Evolutionary conservation across 2,797 vertebrate genomes (phyloP), one percentile per base, ranked within the genome.

Genomic region (Meda fulgida): DNA sequence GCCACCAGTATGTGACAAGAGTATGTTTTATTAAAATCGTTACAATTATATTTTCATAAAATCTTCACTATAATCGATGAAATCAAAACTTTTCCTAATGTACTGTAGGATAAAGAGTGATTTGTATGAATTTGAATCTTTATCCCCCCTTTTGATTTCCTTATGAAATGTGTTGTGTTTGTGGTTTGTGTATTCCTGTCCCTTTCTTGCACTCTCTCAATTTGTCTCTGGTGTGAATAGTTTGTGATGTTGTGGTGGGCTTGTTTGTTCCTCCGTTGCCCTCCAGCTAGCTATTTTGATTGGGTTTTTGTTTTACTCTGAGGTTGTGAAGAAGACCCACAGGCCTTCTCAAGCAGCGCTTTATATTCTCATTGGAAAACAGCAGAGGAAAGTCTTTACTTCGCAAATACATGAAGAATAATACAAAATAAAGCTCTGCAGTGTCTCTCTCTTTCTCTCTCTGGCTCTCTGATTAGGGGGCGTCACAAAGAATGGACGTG

Each of bases 401-500:
- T 73, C 85, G 79, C 29, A 78, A 91, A 89, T 83, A 86, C 86
- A 83, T 80, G 73, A 78, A 82, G 87, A 79, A 86, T 84, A 87
- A 90, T 80, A 73, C 90, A 91, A 92, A 89, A 88, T 90, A 89
- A 87, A 86, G 80, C 88, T 89, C 87, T 83, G 58, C 81, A 53
- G 53, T 53, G 38, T 67, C 19, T 43, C 19, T 84, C 84, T 88
- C 73, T 66, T 80, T 89, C 84, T 90, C 73, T 86, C 67, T 31
- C 65, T 90, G 88, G 85, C 87, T 87, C 86, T 89, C 90, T 94
- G 93, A 95, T 94, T 94, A 94, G 92, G 92, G 91, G 92, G 92
- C 91, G 96, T 96, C 96, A 96, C 94, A 95, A 96, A 97, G 96
- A 97, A 97, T 96, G 92, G 92, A 97, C 96, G 94, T 96, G 96